A percentile compares a stretch with the other conserved stretches of the same genome.
Evolutionary conservation across 1,140 invertebrate species (phyloP).

Genomic region (Lordiphosa mommai): DNA sequence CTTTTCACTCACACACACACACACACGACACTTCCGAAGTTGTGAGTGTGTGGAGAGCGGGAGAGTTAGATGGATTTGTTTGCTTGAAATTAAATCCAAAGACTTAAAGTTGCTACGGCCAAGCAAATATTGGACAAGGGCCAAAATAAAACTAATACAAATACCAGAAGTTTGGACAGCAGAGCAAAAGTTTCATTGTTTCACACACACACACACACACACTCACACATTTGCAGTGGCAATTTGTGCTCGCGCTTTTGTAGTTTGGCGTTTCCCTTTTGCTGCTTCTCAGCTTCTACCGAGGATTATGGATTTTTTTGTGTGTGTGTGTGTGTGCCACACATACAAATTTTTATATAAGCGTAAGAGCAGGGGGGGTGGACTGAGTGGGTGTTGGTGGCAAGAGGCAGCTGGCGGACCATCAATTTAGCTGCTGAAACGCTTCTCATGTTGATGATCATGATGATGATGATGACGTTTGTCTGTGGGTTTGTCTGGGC

Average conservation of each 20-base stretch:
- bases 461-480: slow-evolving; percentile 64
- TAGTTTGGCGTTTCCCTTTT: slow-evolving; percentile 74
- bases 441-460: slow-evolving; percentile 1
- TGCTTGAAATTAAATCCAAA: slow-evolving; percentile 41
- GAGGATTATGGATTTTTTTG: slow-evolving; percentile 71
- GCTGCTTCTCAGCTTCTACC: slow-evolving; percentile 44
- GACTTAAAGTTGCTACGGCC: slow-evolving; percentile 54
- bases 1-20: slow-evolving; percentile 27
- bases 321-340: slow-evolving; percentile 28
- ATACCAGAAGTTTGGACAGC: slow-evolving; percentile 30
- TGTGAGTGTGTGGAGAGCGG: not conserved
- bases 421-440: slow-evolving; percentile 58
- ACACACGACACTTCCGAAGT: too few relatives aligned
- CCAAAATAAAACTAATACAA: slow-evolving; percentile 48
- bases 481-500: slow-evolving; percentile 72
- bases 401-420: slow-evolving; percentile 57
- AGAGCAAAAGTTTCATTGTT: slow-evolving; percentile 71
- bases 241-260: slow-evolving; percentile 62
- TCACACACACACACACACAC: slow-evolving; percentile 14
- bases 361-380: not conserved
- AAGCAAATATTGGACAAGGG: slow-evolving; percentile 58
- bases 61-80: slow-evolving; percentile 38
- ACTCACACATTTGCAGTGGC: slow-evolving; percentile 13
- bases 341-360: slow-evolving; percentile 16
- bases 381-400: slow-evolving; percentile 24